Percentiles rank a stretch among this genome's conserved stretches.
These are phyloP conservation scores for Portevinia maculata DNA, from an alignment of 2,888 invertebrate genomes.

Conservation along the genomic window DNA sequence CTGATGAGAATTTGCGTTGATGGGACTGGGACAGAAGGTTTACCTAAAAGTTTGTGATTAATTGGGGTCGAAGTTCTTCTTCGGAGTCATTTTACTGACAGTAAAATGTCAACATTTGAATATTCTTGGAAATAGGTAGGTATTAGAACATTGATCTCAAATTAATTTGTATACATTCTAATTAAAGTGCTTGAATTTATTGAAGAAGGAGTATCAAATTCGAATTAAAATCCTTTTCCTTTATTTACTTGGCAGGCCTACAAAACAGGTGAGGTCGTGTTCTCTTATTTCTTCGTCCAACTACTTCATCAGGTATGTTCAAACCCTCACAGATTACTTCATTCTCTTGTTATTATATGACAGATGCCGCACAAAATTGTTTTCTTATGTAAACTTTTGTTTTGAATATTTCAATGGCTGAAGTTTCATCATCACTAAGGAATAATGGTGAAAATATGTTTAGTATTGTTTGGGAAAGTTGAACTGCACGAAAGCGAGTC, in stretches of 20 bases:
- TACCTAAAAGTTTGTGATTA: slow-evolving; percentile 64
- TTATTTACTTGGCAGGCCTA: neutral
- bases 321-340: too few relatives aligned
- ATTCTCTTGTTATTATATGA: too few relatives aligned
- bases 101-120: slow-evolving; percentile 60
- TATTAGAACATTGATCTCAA: slow-evolving; percentile 55
- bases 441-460: too few relatives aligned
- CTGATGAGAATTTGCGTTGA: slow-evolving; percentile 68
- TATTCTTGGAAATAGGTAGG: slow-evolving; percentile 28
- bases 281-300: too few relatives aligned
- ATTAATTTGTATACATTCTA: slow-evolving; percentile 52
- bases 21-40: slow-evolving; percentile 68
- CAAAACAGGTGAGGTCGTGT: too few relatives aligned
- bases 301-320: too few relatives aligned
- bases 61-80: slow-evolving; percentile 55
- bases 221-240: slow-evolving; percentile 19
- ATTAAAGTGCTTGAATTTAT: slow-evolving; percentile 21
- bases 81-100: slow-evolving; percentile 40
- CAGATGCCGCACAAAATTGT: too few relatives aligned
- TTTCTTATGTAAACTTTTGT: too few relatives aligned
- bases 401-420: too few relatives aligned
- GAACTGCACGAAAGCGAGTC: too few relatives aligned
- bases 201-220: slow-evolving; percentile 29
- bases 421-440: too few relatives aligned
- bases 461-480: too few relatives aligned